Evolutionary conservation across 2,113 vertebrate genomes (phyloP).

Genomic region (Picathartes gymnocephalus): DNA sequence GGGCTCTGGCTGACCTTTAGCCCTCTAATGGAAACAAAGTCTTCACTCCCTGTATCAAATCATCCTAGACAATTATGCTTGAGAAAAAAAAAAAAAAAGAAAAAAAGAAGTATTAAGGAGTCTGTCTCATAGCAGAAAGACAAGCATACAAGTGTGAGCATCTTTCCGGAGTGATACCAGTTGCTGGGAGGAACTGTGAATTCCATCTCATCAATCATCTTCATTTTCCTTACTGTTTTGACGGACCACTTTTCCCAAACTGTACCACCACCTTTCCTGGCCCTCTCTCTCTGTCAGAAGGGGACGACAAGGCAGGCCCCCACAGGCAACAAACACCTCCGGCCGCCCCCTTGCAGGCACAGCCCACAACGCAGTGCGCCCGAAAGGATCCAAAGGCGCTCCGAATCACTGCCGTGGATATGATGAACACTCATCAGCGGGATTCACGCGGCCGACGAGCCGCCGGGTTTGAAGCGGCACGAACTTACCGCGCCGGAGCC

Average conservation of each 20-base stretch:
- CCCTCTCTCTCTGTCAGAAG: not conserved
- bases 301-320: too few relatives aligned
- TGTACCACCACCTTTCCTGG: not conserved
- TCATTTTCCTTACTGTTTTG: not conserved
- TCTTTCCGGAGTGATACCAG: not conserved
- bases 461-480: not conserved
- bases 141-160: not conserved
- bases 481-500: not conserved
- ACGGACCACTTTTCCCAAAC: not conserved
- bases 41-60: not conserved
- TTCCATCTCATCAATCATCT: not conserved
- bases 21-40: not conserved
- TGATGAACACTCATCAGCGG: fast-evolving
- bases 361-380: not conserved
- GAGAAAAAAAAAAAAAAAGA: too few relatives aligned
- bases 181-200: not conserved
- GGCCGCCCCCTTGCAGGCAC: not conserved
- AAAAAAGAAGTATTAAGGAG: not conserved
- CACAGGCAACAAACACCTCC: fast-evolving
- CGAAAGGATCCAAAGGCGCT: not conserved
- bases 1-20: not conserved
- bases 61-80: not conserved
- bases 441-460: fast-evolving
- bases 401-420: fast-evolving
- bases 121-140: not conserved